A percentile compares a stretch with the other conserved stretches of the same genome.
Evolutionary conservation across 2,888 invertebrate genomes (phyloP).

Genomic region (Caenorhabditis sp.): DNA sequence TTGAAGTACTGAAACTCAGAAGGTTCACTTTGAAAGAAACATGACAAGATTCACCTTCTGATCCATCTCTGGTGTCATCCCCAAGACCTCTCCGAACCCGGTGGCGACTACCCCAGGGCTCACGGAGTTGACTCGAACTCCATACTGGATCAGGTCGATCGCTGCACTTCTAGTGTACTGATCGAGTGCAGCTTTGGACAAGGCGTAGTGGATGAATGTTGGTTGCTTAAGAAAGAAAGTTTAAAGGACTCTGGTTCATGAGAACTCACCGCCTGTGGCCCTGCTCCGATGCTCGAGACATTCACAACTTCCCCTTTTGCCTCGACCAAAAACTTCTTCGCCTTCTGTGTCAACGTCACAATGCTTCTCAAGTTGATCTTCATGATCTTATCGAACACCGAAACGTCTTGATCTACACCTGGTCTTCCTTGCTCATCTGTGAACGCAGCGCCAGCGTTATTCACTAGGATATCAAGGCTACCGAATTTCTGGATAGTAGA

Average conservation of each 20-base stretch:
- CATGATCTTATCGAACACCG: conserved; percentile 1
- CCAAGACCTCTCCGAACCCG: conserved; percentile 52
- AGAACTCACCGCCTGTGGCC: conserved; percentile 15
- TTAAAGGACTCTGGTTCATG: no score
- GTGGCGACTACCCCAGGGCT: conserved; percentile 62
- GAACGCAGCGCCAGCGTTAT: conserved; percentile 7
- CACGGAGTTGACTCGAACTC: conserved; percentile 49
- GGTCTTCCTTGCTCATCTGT: background rate
- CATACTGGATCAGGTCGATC: conserved; percentile 38
- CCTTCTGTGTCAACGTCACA: conserved; percentile 30
- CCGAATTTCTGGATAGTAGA: conserved; percentile 57
- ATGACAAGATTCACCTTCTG: conserved; percentile 18
- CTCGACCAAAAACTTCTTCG: conserved; percentile 5
- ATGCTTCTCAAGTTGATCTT: conserved; percentile 37
- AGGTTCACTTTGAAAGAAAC: background rate
- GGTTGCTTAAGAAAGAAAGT: conserved; percentile 23
- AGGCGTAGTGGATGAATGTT: conserved; percentile 34
- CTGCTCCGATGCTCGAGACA: conserved; percentile 39
- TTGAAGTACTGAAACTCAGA: conserved; percentile 16
- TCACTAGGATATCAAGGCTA: conserved; percentile 55
- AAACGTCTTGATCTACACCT: conserved; percentile 12
- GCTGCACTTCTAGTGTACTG: conserved; percentile 52
- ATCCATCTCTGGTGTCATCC: conserved; percentile 37
- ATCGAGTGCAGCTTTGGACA: conserved; percentile 53
- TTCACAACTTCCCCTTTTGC: conserved; percentile 43